phyloP scores from a whole-genome alignment of 2,113 vertebrate genomes.

The Pollimyrus isidori region DNA sequence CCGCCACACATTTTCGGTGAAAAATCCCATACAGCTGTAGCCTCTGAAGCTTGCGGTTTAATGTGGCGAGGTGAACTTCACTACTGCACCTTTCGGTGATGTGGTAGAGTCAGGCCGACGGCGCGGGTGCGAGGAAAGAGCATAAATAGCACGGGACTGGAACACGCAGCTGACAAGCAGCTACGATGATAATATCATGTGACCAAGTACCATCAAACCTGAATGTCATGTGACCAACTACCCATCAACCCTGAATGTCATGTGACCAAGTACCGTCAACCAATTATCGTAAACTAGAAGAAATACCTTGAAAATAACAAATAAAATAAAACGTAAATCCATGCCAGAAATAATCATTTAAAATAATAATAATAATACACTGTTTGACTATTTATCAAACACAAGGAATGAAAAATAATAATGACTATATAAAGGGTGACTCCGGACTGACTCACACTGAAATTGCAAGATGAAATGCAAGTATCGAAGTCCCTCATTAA shows the following conservation, averaged over 20 bases:
- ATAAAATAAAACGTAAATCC: not conserved
- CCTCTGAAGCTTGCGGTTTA: not conserved
- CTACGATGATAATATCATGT: not conserved
- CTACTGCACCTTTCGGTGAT: not conserved
- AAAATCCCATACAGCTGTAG: not conserved
- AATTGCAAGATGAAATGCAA: not conserved
- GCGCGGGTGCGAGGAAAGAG: not conserved
- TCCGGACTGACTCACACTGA: not conserved
- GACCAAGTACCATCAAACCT: not conserved
- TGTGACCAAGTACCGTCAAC: not conserved
- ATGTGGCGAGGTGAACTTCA: not conserved
- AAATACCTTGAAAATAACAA: not conserved
- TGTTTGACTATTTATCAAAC: not conserved
- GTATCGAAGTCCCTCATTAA: not conserved
- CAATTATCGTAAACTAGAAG: not conserved
- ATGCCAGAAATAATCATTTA: not conserved
- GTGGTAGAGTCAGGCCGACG: not conserved
- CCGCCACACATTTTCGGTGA: not conserved
- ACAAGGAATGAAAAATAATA: not conserved
- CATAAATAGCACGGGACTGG: not conserved
- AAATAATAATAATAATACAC: not conserved
- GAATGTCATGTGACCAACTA: not conserved
- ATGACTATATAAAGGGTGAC: not conserved
- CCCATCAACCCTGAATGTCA: not conserved
- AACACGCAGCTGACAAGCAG: not conserved